Base-by-base conservation (phyloP, 2,113 vertebrate species). In the Cebus imitator region DNA sequence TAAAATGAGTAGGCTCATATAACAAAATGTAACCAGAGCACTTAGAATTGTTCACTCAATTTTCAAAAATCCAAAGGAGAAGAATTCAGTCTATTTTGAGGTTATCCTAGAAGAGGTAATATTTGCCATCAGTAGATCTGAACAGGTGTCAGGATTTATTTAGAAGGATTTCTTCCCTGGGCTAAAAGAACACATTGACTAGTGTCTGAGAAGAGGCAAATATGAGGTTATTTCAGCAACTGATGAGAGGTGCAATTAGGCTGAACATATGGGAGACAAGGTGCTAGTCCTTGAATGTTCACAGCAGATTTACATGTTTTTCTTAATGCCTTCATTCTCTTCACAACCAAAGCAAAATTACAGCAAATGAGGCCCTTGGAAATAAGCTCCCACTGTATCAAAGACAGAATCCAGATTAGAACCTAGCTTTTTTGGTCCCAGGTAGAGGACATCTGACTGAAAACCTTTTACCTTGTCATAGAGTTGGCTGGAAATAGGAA, bases 91-190 rank as follows among this genome's bases (percentile, higher is more conserved):
- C 83, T 84, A 80, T 75, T 76, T 91, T 75, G 80, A n/a, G 12
- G 0, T 94, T 94, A 45, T 85, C 72, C 57, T 58, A 80, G 23
- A 93, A 91, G 75, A 94, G 30, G 72, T 43, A 92, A 55, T 50
- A 32, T 32, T n/a, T 95, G 27, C 61, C 84, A 40, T 92, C n/a
- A 4, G 25, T 64, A 57, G 13, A 4, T 92, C 78, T 70, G 48
- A 88, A 75, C 64, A 94, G 76, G 81, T 91, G 68, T 72, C 66
- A 84, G 37, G 45, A 68, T 85, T 92, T 87, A 76, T 91, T 96
- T 90, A 50, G 40, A 61, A 72, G 43, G 68, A 66, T 55, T 87
- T 83, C 30, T 55, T 85, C 35, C 45, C 5, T 84, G 16, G 27
- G 43, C 55, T 96, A n/a, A 87, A 94, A 73, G 61, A 84, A 87